Conservation (phyloP, 2,113 vertebrate genomes). For the Dromas ardeola region DNA sequence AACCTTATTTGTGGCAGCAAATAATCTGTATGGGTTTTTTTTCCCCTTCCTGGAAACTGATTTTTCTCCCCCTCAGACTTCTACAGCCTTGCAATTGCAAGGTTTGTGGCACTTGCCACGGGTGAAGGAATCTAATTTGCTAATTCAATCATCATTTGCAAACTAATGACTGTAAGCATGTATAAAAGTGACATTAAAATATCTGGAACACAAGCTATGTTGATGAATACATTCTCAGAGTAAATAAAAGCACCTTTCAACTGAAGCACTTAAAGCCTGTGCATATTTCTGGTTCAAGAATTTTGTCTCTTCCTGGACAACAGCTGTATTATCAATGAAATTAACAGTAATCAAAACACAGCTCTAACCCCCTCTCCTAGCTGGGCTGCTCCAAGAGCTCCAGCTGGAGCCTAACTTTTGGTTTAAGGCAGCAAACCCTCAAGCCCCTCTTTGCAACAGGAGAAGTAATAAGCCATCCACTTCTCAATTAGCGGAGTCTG, state of each 20-base stretch:
- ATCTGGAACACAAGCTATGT: not conserved
- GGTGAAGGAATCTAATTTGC: conserved; percentile 26
- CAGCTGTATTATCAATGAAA: not conserved
- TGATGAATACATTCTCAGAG: not conserved
- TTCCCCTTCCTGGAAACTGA: not conserved
- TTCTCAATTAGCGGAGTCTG: not conserved
- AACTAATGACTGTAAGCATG: not conserved
- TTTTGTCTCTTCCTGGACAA: not conserved
- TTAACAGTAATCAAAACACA: not conserved
- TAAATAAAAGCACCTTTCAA: conserved; percentile 7
- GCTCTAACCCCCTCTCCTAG: not conserved
- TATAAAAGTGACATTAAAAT: not conserved
- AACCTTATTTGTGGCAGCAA: not conserved
- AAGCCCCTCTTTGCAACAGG: not conserved
- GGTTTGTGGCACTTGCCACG: not conserved
- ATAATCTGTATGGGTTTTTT: not conserved
- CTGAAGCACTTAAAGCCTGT: not conserved
- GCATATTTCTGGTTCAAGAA: not conserved
- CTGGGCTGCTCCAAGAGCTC: not conserved
- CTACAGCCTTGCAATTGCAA: not conserved
- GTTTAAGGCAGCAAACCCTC: not conserved
- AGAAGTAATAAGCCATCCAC: not conserved
- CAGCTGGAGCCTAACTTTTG: not conserved
- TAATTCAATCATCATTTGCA: conserved; percentile 48
- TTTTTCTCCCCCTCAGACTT: not conserved